These are phyloP conservation scores for Hylaeus volcanicus DNA, from an alignment of 1,140 invertebrate genomes.

Conservation along the genomic window DNA sequence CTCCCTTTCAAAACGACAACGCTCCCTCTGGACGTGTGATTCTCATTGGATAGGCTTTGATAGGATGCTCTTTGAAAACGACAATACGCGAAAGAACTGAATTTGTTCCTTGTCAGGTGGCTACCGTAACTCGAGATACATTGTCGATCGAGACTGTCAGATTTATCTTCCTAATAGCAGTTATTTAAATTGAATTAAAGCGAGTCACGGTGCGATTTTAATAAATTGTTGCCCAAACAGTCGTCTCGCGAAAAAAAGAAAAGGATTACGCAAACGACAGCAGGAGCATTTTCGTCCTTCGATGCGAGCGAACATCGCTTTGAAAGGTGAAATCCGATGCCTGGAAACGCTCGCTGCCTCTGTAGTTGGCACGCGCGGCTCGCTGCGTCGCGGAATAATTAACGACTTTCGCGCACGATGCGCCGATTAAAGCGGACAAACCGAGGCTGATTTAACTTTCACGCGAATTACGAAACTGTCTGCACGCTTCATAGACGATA, in stretches of 20 bases:
- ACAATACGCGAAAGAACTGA: no score
- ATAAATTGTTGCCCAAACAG: slow-evolving; percentile 23
- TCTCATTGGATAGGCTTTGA: no score
- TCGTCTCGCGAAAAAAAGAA: slow-evolving; percentile 21
- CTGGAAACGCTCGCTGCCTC: slow-evolving; percentile 4
- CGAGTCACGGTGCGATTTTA: slow-evolving; percentile 15
- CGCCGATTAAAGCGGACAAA: slow-evolving; percentile 16
- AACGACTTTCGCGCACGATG: slow-evolving; percentile 22
- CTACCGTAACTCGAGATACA: no score
- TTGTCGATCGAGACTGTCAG: no score
- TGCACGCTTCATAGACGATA: background rate
- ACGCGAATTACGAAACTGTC: slow-evolving; percentile 3
- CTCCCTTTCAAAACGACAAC: background rate
- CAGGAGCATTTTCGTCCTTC: slow-evolving; percentile 28
- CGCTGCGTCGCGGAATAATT: slow-evolving; percentile 37
- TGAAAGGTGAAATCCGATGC: slow-evolving; percentile 37
- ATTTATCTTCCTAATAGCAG: no score
- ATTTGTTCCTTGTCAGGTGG: no score
- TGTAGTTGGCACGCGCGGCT: slow-evolving; percentile 21
- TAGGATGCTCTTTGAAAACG: no score
- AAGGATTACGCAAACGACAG: slow-evolving; percentile 28
- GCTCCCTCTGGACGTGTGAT: background rate
- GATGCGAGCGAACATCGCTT: slow-evolving; percentile 12
- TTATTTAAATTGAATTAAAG: no score
- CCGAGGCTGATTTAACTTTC: slow-evolving; percentile 22